A percentile compares a stretch with the other conserved stretches of the same genome.
These are phyloP conservation scores for Glaucidium brasilianum DNA, from an alignment of 2,113 vertebrate species.

Conservation along the genomic window DNA sequence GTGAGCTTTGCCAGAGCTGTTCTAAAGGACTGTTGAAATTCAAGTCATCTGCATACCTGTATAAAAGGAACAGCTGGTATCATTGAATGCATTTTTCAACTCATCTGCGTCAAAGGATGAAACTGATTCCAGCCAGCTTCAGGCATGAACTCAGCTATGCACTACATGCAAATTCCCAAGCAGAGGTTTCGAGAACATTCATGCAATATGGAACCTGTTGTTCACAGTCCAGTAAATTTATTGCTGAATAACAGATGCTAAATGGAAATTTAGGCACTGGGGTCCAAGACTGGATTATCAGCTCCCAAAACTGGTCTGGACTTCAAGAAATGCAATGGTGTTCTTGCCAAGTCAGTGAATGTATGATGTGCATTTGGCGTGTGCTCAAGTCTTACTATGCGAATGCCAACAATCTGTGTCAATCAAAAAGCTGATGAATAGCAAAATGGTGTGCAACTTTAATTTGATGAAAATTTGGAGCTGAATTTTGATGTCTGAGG, in stretches of 20 bases:
- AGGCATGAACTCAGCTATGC: neutral
- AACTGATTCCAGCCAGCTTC: neutral
- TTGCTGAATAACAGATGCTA: conserved; percentile 21
- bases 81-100: neutral
- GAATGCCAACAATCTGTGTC: conserved; percentile 23
- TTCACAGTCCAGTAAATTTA: neutral
- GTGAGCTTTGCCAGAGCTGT: neutral
- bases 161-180: neutral
- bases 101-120: neutral
- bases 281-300: neutral
- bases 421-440: conserved; percentile 6
- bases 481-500: neutral
- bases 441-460: neutral
- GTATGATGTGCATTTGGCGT: neutral
- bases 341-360: conserved; percentile 25
- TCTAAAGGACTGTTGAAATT: neutral
- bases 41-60: conserved; percentile 41
- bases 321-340: neutral
- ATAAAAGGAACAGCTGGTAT: conserved; percentile 15
- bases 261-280: neutral
- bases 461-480: neutral
- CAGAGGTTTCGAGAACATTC: neutral
- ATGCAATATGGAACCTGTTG: neutral
- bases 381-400: neutral
- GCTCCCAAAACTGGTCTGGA: neutral